Evolutionary conservation across 2,113 vertebrate genomes (phyloP).

Genomic region (Speoplatyrhinus poulsoni): DNA sequence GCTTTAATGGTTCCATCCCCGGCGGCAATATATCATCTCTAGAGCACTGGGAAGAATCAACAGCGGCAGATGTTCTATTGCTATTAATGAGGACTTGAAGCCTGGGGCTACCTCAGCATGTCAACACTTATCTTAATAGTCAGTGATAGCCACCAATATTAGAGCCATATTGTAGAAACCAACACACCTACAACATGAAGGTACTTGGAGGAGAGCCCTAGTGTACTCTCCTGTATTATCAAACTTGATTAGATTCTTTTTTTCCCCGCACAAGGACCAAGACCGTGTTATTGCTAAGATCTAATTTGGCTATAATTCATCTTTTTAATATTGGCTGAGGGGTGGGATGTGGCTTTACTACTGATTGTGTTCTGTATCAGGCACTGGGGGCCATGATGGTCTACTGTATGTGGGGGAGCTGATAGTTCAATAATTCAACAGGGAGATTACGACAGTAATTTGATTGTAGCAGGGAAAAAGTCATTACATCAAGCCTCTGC

Average conservation of each 20-base stretch:
- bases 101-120: slow-evolving; percentile 34
- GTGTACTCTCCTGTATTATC: slow-evolving; percentile 3
- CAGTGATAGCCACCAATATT: slow-evolving; percentile 30
- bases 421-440: slow-evolving; percentile 54
- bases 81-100: slow-evolving; percentile 51
- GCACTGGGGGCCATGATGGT: slow-evolving; percentile 22
- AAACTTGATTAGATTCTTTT: not conserved
- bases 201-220: not conserved
- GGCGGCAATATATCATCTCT: slow-evolving; percentile 55
- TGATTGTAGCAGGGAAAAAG: slow-evolving; percentile 60
- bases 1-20: slow-evolving; percentile 49
- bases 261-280: slow-evolving; percentile 10
- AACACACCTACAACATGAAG: not conserved
- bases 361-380: slow-evolving; percentile 18
- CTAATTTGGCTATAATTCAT: slow-evolving; percentile 21
- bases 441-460: slow-evolving; percentile 61
- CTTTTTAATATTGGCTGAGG: slow-evolving; percentile 22
- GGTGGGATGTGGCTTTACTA: slow-evolving; percentile 14
- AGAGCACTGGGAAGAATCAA: slow-evolving; percentile 45
- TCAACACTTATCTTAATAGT: slow-evolving; percentile 23
- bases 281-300: slow-evolving; percentile 8
- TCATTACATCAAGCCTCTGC: slow-evolving; percentile 59
- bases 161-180: not conserved
- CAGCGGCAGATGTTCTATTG: slow-evolving; percentile 65
- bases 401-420: slow-evolving; percentile 26